Conservation (phyloP, 2,113 vertebrate species). For the Rhinopomastus cyanomelas region DNA sequence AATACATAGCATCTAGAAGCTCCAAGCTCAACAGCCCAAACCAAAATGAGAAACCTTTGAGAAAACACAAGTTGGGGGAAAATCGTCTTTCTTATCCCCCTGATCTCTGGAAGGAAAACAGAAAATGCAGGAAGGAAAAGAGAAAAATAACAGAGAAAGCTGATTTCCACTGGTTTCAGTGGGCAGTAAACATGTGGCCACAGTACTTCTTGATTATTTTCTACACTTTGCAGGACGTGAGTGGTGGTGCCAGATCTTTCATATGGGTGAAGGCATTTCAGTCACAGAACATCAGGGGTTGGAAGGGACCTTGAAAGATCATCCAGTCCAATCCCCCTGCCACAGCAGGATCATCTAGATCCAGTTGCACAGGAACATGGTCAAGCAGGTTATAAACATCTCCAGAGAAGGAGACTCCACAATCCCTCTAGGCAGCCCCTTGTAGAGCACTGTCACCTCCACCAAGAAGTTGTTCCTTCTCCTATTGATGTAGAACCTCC, state of each 20-base stretch:
- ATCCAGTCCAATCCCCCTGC: too few species aligned
- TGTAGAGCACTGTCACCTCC: too few species aligned
- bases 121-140: background rate
- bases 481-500: too few species aligned
- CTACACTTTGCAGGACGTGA: background rate
- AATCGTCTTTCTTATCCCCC: background rate
- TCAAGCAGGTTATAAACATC: too few species aligned
- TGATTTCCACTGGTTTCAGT: background rate
- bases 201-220: background rate
- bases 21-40: background rate
- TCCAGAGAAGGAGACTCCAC: too few species aligned
- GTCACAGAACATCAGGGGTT: too few species aligned
- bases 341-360: too few species aligned
- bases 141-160: background rate
- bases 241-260: background rate
- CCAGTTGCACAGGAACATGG: too few species aligned
- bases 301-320: too few species aligned
- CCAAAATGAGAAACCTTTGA: background rate
- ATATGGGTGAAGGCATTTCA: too few species aligned
- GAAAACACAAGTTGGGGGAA: background rate
- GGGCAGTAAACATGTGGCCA: background rate
- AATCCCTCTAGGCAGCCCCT: too few species aligned
- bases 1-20: background rate
- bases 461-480: too few species aligned
- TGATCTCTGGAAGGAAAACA: background rate